Base-by-base conservation (phyloP, 2,888 invertebrate species). In the Eilema sororculum region DNA sequence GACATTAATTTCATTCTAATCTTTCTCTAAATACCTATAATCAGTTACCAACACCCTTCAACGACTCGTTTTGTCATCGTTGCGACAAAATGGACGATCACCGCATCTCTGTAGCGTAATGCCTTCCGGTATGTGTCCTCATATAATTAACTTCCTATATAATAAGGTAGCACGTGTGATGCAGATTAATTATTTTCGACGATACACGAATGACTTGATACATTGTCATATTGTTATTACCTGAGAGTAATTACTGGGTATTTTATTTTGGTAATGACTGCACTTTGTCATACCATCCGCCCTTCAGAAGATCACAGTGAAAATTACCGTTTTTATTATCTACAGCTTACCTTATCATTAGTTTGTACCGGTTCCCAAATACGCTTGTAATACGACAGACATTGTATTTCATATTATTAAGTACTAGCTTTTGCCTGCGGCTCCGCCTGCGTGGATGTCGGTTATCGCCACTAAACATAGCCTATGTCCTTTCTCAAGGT, bases 81-180 rank as follows among this genome's bases (percentile, higher is more conserved):
- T 71, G 46, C 67, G 68, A 46, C 74, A 65, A 28, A 24, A 37
- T 24, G 10, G 9, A 33, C 60, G 68, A 76, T 75, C 67, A 63
- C 65, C 71, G 22, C 66, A 71, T 67, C 67, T 62, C 30, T 58
- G 46, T 24, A 71, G 37, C 66, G 71, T 77, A 82, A 82, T 74
- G 68, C 56, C 80, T 82, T 82, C 84, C 82, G 80, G 80, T 78
- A 77, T 71, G 76, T 66, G 65, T 66, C 33, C 72, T 69, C 78
- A 64, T 81, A 74, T 81, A 75, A 82, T 82, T 79, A 72, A 76
- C 80, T 83, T 83, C 81, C 82, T 81, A 75, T 68, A 73, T 76
- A 74, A 69, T 58, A 68, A 65, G 62, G 59, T 73, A 72, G 75
- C 77, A 81, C 74, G 75, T 77, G 81, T 83, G 77, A 73, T 65